Conservation (phyloP, 2,113 vertebrate species). For the Semicossyphus pulcher region DNA sequence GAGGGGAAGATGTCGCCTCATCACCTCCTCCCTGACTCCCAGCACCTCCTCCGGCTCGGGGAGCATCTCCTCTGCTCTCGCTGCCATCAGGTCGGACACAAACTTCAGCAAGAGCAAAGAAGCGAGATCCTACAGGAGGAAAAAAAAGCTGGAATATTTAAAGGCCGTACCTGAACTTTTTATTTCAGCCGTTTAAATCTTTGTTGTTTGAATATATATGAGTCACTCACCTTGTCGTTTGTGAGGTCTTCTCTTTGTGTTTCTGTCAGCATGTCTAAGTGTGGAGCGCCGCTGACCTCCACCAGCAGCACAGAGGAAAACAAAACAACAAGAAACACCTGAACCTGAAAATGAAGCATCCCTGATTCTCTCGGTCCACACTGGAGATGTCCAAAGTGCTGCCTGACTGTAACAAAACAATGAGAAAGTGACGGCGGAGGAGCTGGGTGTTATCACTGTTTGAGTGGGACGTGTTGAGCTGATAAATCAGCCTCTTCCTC, state of each 20-base stretch:
- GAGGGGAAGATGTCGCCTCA: slow-evolving; percentile 73
- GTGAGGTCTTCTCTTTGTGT: slow-evolving; percentile 53
- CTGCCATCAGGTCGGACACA: slow-evolving; percentile 60
- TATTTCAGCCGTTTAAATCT: too few species aligned
- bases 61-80: slow-evolving; percentile 39
- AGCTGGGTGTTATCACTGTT: background rate
- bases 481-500: slow-evolving; percentile 63
- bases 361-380: background rate
- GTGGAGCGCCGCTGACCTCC: slow-evolving; percentile 56
- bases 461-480: background rate
- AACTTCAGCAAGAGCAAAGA: slow-evolving; percentile 70
- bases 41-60: slow-evolving; percentile 31
- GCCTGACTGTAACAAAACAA: slow-evolving; percentile 7
- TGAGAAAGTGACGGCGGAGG: background rate
- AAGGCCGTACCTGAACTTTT: too few species aligned
- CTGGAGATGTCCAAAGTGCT: background rate
- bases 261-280: slow-evolving; percentile 54
- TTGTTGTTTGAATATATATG: too few species aligned
- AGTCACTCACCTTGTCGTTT: slow-evolving; percentile 70
- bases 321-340: slow-evolving; percentile 65
- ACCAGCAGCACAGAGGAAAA: slow-evolving; percentile 62
- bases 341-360: slow-evolving; percentile 72
- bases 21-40: slow-evolving; percentile 48
- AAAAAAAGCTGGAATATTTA: too few species aligned
- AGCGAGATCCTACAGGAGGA: slow-evolving; percentile 66